Evolutionary conservation across 2,797 vertebrate genomes (phyloP).

Genomic region (Mormyrus proboscirostris): DNA sequence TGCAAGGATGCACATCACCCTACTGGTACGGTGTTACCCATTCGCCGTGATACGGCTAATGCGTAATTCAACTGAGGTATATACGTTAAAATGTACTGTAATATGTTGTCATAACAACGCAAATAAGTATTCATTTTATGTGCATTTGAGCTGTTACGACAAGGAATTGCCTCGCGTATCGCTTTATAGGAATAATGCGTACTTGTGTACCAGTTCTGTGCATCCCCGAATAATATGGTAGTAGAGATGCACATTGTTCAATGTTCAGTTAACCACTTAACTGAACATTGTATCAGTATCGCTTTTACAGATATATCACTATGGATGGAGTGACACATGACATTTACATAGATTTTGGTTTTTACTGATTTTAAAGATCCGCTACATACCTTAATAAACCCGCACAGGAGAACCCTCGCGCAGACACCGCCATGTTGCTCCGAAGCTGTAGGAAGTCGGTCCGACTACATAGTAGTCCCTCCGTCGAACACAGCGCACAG

Average conservation of each 20-base stretch:
- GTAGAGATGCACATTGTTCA: neutral
- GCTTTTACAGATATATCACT: neutral
- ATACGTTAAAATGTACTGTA: neutral
- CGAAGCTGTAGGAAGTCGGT: constrained; percentile 39
- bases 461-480: constrained; percentile 35
- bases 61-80: neutral
- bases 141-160: neutral
- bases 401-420: constrained; percentile 30
- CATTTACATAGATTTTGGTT: neutral
- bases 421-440: constrained; percentile 56
- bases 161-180: neutral
- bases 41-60: neutral
- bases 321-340: neutral
- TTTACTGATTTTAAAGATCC: neutral
- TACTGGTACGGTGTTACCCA: neutral
- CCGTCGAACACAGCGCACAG: constrained; percentile 35
- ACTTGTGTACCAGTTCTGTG: neutral
- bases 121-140: neutral
- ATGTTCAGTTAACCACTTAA: neutral
- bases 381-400: constrained; percentile 50
- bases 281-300: too few relatives aligned
- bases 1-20: neutral
- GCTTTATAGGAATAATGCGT: neutral
- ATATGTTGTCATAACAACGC: neutral
- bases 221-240: neutral